phyloP scores from a whole-genome alignment of 2,113 vertebrate species.

The Bos javanicus region DNA sequence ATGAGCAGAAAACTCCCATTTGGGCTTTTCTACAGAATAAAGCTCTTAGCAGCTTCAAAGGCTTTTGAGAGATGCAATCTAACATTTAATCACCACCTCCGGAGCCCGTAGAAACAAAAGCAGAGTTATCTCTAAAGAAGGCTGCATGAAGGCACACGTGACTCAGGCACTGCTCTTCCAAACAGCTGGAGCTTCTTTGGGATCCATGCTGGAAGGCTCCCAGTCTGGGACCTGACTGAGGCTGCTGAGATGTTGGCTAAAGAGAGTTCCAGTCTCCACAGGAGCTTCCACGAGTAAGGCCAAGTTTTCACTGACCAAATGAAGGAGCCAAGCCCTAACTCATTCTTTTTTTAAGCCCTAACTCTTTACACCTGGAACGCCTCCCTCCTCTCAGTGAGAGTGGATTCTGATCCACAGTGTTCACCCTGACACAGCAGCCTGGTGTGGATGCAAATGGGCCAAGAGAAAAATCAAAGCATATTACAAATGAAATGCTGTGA shows the following conservation, averaged over 20 bases:
- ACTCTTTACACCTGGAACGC: not conserved
- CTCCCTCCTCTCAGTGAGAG: not conserved
- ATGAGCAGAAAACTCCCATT: not conserved
- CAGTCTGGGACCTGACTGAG: not conserved
- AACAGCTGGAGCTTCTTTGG: not conserved
- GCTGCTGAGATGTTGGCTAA: not conserved
- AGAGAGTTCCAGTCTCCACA: not conserved
- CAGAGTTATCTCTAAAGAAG: constrained; percentile 8
- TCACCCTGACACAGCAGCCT: not conserved
- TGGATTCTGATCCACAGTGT: not conserved
- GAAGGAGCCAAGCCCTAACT: not conserved
- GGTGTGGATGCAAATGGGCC: not conserved
- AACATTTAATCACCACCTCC: not conserved
- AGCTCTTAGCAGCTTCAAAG: not conserved
- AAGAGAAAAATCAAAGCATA: not conserved
- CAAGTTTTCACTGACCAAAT: not conserved
- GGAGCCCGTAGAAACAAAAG: not conserved
- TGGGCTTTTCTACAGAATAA: constrained; percentile 1
- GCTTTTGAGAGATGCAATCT: not conserved
- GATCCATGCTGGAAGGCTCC: not conserved
- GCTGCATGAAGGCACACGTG: not conserved
- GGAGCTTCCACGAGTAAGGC: not conserved
- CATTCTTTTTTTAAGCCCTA: not conserved
- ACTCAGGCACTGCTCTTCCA: not conserved
- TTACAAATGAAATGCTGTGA: not conserved